These are phyloP conservation scores for Delphinus delphis DNA, from an alignment of 2,113 vertebrate species.

Conservation along the genomic window DNA sequence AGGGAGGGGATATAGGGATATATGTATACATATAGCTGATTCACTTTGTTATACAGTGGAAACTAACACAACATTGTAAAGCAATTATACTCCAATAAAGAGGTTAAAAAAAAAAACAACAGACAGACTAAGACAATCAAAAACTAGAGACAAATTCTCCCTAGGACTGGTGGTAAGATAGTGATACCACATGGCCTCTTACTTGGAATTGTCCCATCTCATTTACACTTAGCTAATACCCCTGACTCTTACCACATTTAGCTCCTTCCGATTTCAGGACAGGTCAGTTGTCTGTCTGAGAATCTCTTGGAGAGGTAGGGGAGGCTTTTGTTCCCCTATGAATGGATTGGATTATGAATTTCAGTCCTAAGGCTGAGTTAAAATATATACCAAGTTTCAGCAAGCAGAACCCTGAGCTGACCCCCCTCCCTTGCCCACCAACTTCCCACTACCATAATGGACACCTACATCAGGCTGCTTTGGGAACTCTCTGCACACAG, in stretches of 20 bases:
- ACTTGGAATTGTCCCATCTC: background rate
- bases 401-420: background rate
- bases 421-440: accelerated
- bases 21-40: too few species aligned
- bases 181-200: background rate
- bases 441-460: background rate
- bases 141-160: background rate
- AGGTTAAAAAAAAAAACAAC: too few species aligned
- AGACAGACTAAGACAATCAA: background rate
- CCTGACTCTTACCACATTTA: background rate
- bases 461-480: background rate
- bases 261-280: background rate
- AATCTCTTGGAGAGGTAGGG: background rate
- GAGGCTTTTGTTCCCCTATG: background rate
- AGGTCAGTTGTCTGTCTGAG: background rate
- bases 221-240: background rate
- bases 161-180: background rate
- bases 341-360: background rate
- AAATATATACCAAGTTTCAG: background rate
- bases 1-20: too few species aligned
- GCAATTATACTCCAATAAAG: too few species aligned
- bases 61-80: too few species aligned
- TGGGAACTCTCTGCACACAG: background rate
- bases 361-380: background rate
- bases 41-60: too few species aligned